Evolutionary conservation across 2,797 vertebrate species (phyloP).

Genomic region (Dipus sagitta): DNA sequence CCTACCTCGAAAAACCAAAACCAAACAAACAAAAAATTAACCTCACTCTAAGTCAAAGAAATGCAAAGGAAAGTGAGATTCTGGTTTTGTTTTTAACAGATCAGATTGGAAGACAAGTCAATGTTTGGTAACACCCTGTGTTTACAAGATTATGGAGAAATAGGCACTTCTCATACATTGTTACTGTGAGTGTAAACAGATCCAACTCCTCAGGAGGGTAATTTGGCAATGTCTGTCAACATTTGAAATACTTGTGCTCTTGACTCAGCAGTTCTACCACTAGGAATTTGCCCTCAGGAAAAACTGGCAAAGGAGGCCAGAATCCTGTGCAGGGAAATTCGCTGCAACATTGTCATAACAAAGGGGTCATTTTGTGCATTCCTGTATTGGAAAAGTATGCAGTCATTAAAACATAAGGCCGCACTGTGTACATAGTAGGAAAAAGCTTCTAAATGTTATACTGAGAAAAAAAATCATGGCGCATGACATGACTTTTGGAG

Average conservation of each 20-base stretch:
- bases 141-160: conserved; percentile 52
- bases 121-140: conserved; percentile 15
- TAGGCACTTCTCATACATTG: background rate
- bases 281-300: conserved; percentile 44
- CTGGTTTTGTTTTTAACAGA: background rate
- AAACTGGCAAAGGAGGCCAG: conserved; percentile 33
- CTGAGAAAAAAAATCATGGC: background rate
- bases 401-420: conserved; percentile 34
- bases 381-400: conserved; percentile 38
- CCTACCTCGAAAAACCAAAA: background rate
- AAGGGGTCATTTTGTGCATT: conserved; percentile 35
- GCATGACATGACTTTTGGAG: conserved; percentile 18
- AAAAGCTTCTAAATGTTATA: conserved; percentile 26
- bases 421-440: background rate
- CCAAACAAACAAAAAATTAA: no score
- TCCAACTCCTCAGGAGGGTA: background rate
- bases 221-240: conserved; percentile 71
- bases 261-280: conserved; percentile 45
- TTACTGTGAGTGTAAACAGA: conserved; percentile 60
- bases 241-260: conserved; percentile 47
- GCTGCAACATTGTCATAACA: background rate
- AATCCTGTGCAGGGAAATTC: background rate
- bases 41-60: background rate
- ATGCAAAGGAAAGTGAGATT: conserved; percentile 28
- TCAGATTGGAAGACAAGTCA: conserved; percentile 28